phyloP scores from a whole-genome alignment of 2,888 invertebrate genomes.

The Melitaea athalia region DNA sequence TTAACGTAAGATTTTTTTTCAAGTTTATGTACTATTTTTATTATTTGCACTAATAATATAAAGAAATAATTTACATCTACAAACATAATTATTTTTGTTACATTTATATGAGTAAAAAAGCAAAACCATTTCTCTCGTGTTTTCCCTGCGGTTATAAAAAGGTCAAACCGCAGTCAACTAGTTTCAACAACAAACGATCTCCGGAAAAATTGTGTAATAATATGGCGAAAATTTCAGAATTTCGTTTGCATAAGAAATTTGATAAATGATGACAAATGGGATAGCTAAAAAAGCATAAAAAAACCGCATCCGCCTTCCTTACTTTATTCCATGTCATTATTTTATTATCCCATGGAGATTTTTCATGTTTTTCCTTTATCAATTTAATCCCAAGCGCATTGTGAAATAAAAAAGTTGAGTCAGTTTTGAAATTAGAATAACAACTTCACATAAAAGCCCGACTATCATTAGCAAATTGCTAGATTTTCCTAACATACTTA shows the following conservation, averaged over 20 bases:
- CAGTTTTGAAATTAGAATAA: neutral
- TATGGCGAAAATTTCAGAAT: conserved; percentile 31
- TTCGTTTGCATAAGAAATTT: conserved; percentile 38
- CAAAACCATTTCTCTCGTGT: conserved; percentile 1
- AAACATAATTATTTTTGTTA: neutral
- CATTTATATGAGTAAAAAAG: conserved; percentile 1
- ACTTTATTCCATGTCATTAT: conserved; percentile 26
- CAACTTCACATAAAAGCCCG: neutral
- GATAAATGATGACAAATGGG: conserved; percentile 42
- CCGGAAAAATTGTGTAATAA: conserved; percentile 29
- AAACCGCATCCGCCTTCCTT: conserved; percentile 30
- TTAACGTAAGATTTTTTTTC: too few relatives aligned
- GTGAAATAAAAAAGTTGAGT: neutral
- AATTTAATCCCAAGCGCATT: neutral
- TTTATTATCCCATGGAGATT: conserved; percentile 15
- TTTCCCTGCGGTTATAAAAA: conserved; percentile 21
- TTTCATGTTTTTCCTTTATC: conserved; percentile 6
- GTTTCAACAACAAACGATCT: conserved; percentile 33
- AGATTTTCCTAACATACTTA: conserved; percentile 1
- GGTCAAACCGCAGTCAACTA: conserved; percentile 30
- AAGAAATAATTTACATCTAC: neutral
- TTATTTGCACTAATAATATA: neutral
- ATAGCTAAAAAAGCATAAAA: conserved; percentile 25
- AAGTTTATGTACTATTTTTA: too few relatives aligned
- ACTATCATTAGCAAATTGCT: conserved; percentile 6